Conservation (phyloP, 2,888 invertebrate genomes). For the Zelleria hepariella region DNA sequence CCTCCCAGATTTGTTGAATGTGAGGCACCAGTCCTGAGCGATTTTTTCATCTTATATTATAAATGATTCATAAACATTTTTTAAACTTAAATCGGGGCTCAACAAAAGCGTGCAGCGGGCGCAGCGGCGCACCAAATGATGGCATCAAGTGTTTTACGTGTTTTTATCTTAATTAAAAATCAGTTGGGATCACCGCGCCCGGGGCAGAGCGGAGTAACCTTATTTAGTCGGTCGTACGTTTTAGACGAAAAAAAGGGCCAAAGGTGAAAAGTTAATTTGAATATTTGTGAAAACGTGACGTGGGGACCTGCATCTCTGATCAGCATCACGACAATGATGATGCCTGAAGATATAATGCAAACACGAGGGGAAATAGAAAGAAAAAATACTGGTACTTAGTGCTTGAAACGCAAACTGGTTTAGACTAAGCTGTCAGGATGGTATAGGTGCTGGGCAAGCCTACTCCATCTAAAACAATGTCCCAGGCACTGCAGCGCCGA, state of each 20-base stretch:
- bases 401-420: background rate
- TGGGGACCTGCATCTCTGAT: background rate
- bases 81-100: background rate
- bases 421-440: background rate
- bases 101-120: background rate
- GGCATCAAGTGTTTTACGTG: conserved; percentile 29
- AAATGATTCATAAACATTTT: background rate
- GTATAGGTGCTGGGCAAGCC: background rate
- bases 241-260: background rate
- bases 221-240: background rate
- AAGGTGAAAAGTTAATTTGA: background rate
- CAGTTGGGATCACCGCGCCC: conserved; percentile 25
- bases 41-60: too few relatives aligned
- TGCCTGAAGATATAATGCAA: background rate
- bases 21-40: too few relatives aligned
- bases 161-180: conserved; percentile 61
- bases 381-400: background rate
- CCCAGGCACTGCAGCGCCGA: too few relatives aligned
- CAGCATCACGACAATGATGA: background rate
- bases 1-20: too few relatives aligned
- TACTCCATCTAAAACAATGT: too few relatives aligned
- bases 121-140: conserved; percentile 17
- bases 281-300: background rate
- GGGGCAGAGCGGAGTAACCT: background rate
- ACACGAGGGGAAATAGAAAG: background rate